These are phyloP conservation scores for Ariolimax columbianus DNA, from an alignment of 2,888 invertebrate species.

Conservation along the genomic window DNA sequence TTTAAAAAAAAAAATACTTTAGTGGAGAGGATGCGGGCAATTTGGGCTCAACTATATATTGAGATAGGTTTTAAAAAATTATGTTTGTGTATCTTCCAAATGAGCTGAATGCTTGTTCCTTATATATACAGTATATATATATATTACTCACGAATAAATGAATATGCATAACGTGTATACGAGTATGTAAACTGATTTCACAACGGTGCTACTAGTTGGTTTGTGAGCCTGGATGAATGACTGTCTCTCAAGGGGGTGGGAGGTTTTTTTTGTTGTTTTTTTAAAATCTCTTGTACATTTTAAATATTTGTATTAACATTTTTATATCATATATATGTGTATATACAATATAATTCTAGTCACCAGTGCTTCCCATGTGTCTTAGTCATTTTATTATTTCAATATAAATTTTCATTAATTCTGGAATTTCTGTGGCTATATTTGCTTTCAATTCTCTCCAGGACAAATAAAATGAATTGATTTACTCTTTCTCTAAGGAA, in stretches of 20 bases:
- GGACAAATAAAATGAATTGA: too few species aligned
- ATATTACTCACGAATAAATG: not conserved
- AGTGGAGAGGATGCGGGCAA: too few species aligned
- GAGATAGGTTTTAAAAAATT: too few species aligned
- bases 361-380: not conserved
- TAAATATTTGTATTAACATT: not conserved
- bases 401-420: too few species aligned
- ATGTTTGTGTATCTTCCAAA: constrained; percentile 4
- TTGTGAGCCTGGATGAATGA: not conserved
- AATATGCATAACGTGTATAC: not conserved
- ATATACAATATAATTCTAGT: not conserved
- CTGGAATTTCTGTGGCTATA: too few species aligned
- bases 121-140: not conserved
- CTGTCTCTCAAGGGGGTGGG: too few species aligned
- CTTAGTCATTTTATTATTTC: too few species aligned
- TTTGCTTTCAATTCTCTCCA: too few species aligned
- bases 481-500: too few species aligned
- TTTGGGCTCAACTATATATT: too few species aligned
- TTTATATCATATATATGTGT: constrained; percentile 26
- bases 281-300: constrained; percentile 4
- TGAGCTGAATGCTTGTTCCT: constrained; percentile 2
- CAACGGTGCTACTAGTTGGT: constrained; percentile 34
- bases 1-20: not conserved
- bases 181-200: constrained; percentile 50
- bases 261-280: too few species aligned